Conservation (phyloP, 2,888 invertebrate species). For the Congeria kusceri region DNA sequence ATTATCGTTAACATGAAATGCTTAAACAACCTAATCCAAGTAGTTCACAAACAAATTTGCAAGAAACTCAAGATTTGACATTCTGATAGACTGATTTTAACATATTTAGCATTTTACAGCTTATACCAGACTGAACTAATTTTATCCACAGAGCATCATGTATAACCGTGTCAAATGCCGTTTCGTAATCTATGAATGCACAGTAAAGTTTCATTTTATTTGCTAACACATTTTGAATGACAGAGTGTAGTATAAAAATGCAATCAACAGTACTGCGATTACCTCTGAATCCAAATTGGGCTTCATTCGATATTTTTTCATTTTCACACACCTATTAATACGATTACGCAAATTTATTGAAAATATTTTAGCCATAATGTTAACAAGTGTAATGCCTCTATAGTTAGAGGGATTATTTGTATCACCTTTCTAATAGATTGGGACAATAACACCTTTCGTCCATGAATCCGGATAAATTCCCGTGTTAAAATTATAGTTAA, state of each 20-base stretch:
- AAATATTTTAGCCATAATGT: slow-evolving; percentile 24
- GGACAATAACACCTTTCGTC: slow-evolving; percentile 25
- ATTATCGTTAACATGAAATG: too few species aligned
- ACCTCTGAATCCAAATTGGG: slow-evolving; percentile 39
- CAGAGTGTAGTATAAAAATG: slow-evolving; percentile 31
- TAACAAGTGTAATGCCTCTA: slow-evolving; percentile 16
- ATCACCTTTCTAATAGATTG: slow-evolving; percentile 17
- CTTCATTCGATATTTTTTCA: slow-evolving; percentile 10
- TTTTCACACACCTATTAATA: slow-evolving; percentile 14
- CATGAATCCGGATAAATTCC: slow-evolving; percentile 21
- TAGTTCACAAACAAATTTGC: too few species aligned
- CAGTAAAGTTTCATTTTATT: slow-evolving; percentile 28
- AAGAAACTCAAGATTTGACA: slow-evolving; percentile 23
- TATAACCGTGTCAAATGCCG: slow-evolving; percentile 43
- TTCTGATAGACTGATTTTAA: slow-evolving; percentile 36
- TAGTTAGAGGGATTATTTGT: slow-evolving; percentile 8
- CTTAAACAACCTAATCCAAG: too few species aligned
- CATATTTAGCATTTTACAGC: slow-evolving; percentile 35
- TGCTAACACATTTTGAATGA: slow-evolving; percentile 20
- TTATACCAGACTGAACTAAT: slow-evolving; percentile 26
- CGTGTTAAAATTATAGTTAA: slow-evolving; percentile 27
- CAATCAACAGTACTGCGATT: slow-evolving; percentile 23
- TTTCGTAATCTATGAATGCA: slow-evolving; percentile 30
- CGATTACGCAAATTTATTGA: slow-evolving; percentile 15
- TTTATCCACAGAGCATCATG: slow-evolving; percentile 29